phyloP scores from a whole-genome alignment of 2,797 vertebrate genomes.

The Manis crassicaudata region DNA sequence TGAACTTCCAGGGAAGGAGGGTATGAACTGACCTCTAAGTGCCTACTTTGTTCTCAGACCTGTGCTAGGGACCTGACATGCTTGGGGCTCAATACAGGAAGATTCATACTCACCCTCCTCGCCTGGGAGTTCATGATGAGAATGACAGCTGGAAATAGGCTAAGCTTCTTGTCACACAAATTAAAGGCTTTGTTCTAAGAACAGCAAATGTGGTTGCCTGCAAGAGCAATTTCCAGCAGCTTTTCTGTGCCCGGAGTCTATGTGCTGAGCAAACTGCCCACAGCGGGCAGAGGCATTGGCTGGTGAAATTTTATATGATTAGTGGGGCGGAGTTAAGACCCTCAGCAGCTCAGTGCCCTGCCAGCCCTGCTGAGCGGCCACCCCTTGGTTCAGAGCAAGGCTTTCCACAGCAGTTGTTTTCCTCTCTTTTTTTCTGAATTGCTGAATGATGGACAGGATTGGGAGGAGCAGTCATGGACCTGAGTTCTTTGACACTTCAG shows the following conservation, averaged over 20 bases:
- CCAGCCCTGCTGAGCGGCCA: background rate
- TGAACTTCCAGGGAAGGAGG: background rate
- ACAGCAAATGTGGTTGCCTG: constrained; percentile 40
- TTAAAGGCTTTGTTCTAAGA: constrained; percentile 73
- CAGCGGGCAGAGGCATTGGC: background rate
- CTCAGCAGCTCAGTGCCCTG: background rate
- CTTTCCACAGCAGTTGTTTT: background rate
- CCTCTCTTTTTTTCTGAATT: background rate
- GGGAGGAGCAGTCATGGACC: background rate
- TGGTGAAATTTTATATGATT: constrained; percentile 67
- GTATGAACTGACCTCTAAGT: background rate
- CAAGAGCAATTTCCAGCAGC: constrained; percentile 66
- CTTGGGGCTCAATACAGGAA: background rate
- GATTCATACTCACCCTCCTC: background rate
- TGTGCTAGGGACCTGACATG: background rate
- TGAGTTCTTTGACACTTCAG: background rate
- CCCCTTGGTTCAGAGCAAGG: constrained; percentile 27
- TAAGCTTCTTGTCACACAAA: constrained; percentile 61
- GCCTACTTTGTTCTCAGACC: background rate
- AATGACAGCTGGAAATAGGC: background rate
- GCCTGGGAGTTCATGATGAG: background rate
- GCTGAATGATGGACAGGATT: background rate
- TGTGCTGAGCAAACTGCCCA: background rate
- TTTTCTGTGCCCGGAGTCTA: constrained; percentile 20
- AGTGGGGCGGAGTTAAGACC: constrained; percentile 56